Evolutionary conservation across 1,140 invertebrate genomes (phyloP).

Genomic region (Lasioglossum albipes): DNA sequence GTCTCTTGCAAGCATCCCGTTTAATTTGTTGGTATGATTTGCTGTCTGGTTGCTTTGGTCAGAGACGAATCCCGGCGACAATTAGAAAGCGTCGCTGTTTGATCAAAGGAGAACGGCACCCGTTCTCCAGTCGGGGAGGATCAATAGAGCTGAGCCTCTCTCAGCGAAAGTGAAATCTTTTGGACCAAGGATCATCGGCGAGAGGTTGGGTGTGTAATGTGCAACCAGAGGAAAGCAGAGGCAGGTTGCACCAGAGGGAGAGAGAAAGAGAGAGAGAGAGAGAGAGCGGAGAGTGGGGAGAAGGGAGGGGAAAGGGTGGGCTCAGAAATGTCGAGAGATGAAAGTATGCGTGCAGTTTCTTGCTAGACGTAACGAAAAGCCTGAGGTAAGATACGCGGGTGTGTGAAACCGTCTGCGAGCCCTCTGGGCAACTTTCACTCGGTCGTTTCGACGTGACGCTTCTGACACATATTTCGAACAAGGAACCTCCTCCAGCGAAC

Average conservation of each 20-base stretch:
- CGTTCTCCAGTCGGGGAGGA: constrained; percentile 1
- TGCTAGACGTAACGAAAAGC: not conserved
- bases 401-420: constrained; percentile 11
- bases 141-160: not conserved
- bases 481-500: not conserved
- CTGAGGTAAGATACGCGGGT: not conserved
- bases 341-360: constrained; percentile 61
- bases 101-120: constrained; percentile 40
- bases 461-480: constrained; percentile 58
- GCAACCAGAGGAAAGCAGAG: not conserved
- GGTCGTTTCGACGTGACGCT: constrained; percentile 40
- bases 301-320: too few species aligned
- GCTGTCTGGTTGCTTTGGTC: not conserved
- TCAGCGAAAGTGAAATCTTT: constrained; percentile 55
- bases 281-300: constrained; percentile 17
- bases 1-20: not conserved
- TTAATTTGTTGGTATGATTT: not conserved
- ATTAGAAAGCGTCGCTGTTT: constrained; percentile 1
- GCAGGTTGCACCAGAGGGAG: not conserved
- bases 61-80: not conserved
- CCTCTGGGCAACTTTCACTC: constrained; percentile 68
- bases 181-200: not conserved
- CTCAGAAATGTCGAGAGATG: constrained; percentile 64
- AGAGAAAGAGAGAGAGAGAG: constrained; percentile 24
- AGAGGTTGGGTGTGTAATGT: not conserved